Evolutionary conservation across 1,140 invertebrate genomes (phyloP).

Genomic region (Drosophila grimshawi): DNA sequence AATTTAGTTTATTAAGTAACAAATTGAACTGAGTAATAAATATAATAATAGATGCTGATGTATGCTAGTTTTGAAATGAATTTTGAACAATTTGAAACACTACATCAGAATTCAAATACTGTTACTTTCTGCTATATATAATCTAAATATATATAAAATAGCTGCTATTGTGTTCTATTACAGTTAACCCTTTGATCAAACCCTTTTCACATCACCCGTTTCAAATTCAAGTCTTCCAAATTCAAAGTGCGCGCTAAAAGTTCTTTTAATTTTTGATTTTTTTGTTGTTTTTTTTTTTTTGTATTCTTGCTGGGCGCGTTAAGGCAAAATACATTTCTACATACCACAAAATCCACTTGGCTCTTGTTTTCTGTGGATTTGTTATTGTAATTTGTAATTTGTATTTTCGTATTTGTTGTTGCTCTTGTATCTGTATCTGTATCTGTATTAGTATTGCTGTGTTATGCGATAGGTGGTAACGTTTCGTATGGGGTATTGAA

Average conservation of each 20-base stretch:
- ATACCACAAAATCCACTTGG: conserved; percentile 42
- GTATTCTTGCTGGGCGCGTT: not conserved
- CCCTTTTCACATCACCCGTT: too few species aligned
- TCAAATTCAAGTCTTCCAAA: not conserved
- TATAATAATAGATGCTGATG: too few species aligned
- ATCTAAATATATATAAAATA: too few species aligned
- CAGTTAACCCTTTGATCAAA: too few species aligned
- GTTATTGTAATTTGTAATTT: conserved; percentile 49
- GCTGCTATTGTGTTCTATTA: too few species aligned
- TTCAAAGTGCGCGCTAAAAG: conserved; percentile 24
- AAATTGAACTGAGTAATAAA: too few species aligned
- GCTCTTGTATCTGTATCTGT: conserved; percentile 43
- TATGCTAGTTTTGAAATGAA: too few species aligned
- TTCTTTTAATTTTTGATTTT: not conserved
- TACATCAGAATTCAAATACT: too few species aligned
- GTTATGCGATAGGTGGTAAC: conserved; percentile 80
- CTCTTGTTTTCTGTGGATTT: conserved; percentile 51
- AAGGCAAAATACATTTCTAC: conserved; percentile 15
- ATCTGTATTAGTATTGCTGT: conserved; percentile 50
- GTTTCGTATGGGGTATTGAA: conserved; percentile 77
- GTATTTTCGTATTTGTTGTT: conserved; percentile 5
- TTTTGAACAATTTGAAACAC: too few species aligned
- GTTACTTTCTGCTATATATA: too few species aligned
- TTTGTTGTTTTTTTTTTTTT: conserved; percentile 1
- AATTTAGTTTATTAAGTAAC: too few species aligned